phyloP scores from a whole-genome alignment of 2,113 vertebrate genomes.

The Chamaea fasciata region DNA sequence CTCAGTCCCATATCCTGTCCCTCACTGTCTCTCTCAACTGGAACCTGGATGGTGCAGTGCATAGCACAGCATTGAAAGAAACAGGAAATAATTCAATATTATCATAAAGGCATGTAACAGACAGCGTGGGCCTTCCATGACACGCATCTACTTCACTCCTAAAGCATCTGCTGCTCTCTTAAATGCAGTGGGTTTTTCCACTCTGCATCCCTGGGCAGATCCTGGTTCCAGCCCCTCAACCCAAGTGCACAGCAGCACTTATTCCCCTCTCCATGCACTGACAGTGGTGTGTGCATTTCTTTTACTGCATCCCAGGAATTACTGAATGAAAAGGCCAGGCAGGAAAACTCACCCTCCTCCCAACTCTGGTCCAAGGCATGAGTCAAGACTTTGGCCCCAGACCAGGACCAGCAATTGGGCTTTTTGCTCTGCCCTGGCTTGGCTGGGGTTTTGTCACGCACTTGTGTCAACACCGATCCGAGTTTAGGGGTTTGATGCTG shows the following conservation, averaged over 20 bases:
- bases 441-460: neutral
- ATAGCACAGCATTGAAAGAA: neutral
- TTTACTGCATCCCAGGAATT: neutral
- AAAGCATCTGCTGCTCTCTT: neutral
- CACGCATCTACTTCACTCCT: neutral
- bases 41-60: neutral
- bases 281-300: accelerated
- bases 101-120: neutral
- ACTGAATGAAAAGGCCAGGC: neutral
- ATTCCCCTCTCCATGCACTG: neutral
- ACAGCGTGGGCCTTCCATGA: neutral
- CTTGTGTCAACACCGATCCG: neutral
- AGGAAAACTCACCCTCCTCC: neutral
- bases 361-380: neutral
- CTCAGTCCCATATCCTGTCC: neutral
- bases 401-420: neutral
- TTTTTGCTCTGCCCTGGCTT: neutral
- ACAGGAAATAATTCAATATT: neutral
- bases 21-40: neutral
- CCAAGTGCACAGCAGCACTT: neutral
- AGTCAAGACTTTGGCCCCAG: constrained; percentile 14
- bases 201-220: neutral
- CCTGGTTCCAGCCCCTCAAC: neutral
- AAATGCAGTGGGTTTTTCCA: neutral
- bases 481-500: neutral